A percentile compares a stretch with the other conserved stretches of the same genome.
These are phyloP conservation scores for Chalcis sispes DNA, from an alignment of 2,888 invertebrate species.

Conservation along the genomic window DNA sequence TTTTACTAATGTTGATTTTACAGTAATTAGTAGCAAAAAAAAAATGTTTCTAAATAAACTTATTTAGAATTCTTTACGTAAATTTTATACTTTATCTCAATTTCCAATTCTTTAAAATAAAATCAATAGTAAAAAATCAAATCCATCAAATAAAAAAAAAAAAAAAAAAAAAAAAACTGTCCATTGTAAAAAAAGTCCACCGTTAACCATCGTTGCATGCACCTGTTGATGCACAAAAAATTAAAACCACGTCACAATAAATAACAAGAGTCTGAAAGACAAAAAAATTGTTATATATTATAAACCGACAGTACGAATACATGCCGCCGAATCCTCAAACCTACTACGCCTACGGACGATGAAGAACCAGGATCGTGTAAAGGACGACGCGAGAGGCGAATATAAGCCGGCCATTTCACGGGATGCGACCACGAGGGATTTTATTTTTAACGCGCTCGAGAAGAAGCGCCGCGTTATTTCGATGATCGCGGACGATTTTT, in stretches of 20 bases:
- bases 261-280: slow-evolving; percentile 44
- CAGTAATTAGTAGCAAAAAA: not conserved
- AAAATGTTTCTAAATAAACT: too few relatives aligned
- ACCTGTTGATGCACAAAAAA: not conserved
- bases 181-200: not conserved
- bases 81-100: too few relatives aligned
- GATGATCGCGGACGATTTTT: not conserved
- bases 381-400: not conserved
- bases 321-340: slow-evolving; percentile 41
- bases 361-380: too few relatives aligned
- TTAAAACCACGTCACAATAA: slow-evolving; percentile 9
- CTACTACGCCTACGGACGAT: slow-evolving; percentile 50
- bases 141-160: too few relatives aligned
- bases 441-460: not conserved
- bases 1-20: not conserved
- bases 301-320: slow-evolving; percentile 52
- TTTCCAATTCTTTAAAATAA: too few relatives aligned
- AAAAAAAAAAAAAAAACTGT: slow-evolving; percentile 2
- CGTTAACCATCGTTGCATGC: slow-evolving; percentile 39
- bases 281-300: slow-evolving; percentile 47
- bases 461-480: not conserved
- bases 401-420: too few relatives aligned
- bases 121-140: too few relatives aligned
- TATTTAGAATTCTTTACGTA: too few relatives aligned
- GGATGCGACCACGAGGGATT: slow-evolving; percentile 35